Evolutionary conservation across 2,113 vertebrate genomes (phyloP), one percentile per base, ranked within the genome.

Genomic region (Xerus inauris): DNA sequence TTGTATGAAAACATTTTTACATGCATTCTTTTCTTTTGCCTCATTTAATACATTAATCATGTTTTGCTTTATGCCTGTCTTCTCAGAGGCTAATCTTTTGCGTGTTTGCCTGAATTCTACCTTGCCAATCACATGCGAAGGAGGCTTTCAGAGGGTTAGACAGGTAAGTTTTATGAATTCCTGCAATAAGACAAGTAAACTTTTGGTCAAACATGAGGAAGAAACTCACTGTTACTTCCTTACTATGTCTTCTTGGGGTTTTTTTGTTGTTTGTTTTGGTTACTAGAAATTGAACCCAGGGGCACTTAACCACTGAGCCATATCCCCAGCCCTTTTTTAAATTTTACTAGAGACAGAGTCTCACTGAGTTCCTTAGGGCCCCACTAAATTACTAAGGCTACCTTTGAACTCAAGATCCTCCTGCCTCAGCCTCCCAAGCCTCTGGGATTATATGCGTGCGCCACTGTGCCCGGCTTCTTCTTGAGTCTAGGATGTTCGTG

Each of bases 31-130:
- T 94, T 19, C 32, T 85, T 82, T 93, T 76, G 83, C 79, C 57
- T 93, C 91, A n/a, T 85, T 77, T 69, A 89, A 93, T 80, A 79
- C 65, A 45, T 94, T 87, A 79, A 91, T 93, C 86, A 81, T 62
- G 54, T 86, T 95, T 89, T 87, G 65, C 40, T 87, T 91, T 95
- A n/a, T 71, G 79, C 72, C 47, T 84, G 86, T 75, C 6, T 86
- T 83, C 91, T 91, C 90, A 51, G 35, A 75, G 54, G 45, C 40
- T 94, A 75, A 91, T 49, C 67, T 89, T 73, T 28, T 32, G 75
- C 51, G 22, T 67, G 64, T 83, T 76, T 94, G 51, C 51, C 79
- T 45, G 64, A 76, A 75, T 82, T 85, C 82, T 90, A 65, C 54
- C 69, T 73, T 65, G 76, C 65, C 30, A 64, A 85, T 94, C 83